A percentile compares a stretch with the other conserved stretches of the same genome.
These are phyloP conservation scores for Carollia perspicillata DNA, from an alignment of 2,113 vertebrate species.

Conservation along the genomic window DNA sequence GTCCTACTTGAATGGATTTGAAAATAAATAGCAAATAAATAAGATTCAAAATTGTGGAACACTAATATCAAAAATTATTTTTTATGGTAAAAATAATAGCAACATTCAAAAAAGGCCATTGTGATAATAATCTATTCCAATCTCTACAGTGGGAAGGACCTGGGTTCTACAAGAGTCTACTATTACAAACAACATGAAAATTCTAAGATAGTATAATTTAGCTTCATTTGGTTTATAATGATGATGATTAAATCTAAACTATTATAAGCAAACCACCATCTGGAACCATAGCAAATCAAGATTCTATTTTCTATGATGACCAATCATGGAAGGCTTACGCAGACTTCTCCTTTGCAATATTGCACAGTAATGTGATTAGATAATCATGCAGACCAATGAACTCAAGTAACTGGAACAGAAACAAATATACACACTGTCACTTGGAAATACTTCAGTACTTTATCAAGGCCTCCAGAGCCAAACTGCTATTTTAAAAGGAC, in stretches of 20 bases:
- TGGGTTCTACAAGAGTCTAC: background rate
- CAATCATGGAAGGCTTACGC: conserved; percentile 49
- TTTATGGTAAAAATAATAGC: background rate
- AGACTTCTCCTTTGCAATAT: conserved; percentile 48
- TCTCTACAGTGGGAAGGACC: background rate
- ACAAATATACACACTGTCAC: conserved; percentile 41
- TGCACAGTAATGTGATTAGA: conserved; percentile 56
- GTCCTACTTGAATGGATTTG: background rate
- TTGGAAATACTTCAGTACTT: conserved; percentile 5
- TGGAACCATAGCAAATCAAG: conserved; percentile 59
- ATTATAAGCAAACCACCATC: conserved; percentile 66
- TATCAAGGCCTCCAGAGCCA: background rate
- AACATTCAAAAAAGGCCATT: background rate
- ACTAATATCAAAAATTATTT: conserved; percentile 55
- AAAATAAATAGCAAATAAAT: conserved; percentile 55
- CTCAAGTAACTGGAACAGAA: conserved; percentile 51
- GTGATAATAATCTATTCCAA: background rate
- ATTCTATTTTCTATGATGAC: conserved; percentile 65
- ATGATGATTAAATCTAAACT: conserved; percentile 65
- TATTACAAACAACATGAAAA: conserved; percentile 41
- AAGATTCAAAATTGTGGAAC: conserved; percentile 14
- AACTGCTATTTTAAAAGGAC: background rate
- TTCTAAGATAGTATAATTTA: conserved; percentile 57
- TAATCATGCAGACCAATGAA: conserved; percentile 51
- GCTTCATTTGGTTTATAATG: conserved; percentile 54